Evolutionary conservation across 2,888 invertebrate genomes (phyloP), one percentile per base, ranked within the genome.

Genomic region (Plebejus anna): DNA sequence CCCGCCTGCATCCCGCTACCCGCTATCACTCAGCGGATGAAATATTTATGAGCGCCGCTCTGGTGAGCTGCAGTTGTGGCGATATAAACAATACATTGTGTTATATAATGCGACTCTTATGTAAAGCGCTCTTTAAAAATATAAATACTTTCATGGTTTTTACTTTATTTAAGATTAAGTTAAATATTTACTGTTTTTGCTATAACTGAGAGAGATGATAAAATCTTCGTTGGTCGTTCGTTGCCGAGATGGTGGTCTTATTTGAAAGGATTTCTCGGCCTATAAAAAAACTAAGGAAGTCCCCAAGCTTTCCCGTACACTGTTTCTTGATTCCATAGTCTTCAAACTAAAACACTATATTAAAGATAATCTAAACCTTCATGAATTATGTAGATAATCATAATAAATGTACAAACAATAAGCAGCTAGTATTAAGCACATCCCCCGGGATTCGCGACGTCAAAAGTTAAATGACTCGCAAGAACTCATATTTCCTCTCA

Each of bases 31-130:
- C 77, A 73, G 72, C 77, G 78, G 75, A 72, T 77, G 79, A 79
- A 77, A 80, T 80, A 81, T 75, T 75, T 75, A 75, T 75, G 75
- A 76, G 75, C 13, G 5, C 13, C 47, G 75, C 70, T 76, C 66
- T 36, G 70, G 38, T 55, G 51, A 55, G 51, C 73, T 72, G 72
- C 55, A 73, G 73, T 47, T 16, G 51, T 55, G 16, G 73, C 51
- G 9, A 73, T 55, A 55, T 73, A 73, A 73, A 73, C 73, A 73
- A 73, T 55, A 47, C 73, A 47, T 47, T 47, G 47, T 47, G 72
- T 47, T 66, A 72, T 72, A 42, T 22, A 11, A 22, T 42, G 42
- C 22, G 47, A 47, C 72, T 47, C 28, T 72, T 42, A 47, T 72
- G 72, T 72, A 42, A 42, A 66, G 32, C 13, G 66, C 32, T 32